Evolutionary conservation across 2,888 invertebrate species (phyloP).

Genomic region (Acrocyrtus sp.): DNA sequence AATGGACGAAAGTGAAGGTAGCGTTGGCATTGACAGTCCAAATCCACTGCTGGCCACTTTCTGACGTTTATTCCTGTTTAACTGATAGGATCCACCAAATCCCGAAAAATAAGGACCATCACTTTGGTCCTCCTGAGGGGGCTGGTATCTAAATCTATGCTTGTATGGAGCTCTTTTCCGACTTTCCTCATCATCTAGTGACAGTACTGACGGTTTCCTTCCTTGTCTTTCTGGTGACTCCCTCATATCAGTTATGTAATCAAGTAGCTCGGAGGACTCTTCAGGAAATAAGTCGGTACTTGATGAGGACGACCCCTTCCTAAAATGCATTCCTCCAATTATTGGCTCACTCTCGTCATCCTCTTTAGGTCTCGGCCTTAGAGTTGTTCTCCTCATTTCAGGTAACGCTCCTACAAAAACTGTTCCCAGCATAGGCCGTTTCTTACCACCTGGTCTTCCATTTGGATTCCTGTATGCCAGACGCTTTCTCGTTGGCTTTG

Average conservation of each 20-base stretch:
- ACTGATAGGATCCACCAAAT: not conserved
- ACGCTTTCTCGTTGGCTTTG: conserved; percentile 19
- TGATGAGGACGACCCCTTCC: conserved; percentile 20
- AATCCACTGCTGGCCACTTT: not conserved
- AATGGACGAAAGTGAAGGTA: too few relatives aligned
- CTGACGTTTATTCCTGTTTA: not conserved
- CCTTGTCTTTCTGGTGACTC: conserved; percentile 1
- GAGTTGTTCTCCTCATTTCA: conserved; percentile 1
- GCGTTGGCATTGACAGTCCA: not conserved
- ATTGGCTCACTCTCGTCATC: conserved; percentile 40
- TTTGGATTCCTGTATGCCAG: conserved; percentile 20
- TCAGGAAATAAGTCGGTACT: conserved; percentile 12
- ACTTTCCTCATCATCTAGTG: conserved; percentile 4
- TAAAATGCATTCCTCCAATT: conserved; percentile 24
- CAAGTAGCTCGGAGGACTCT: conserved; percentile 26
- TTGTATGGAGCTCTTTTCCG: too few relatives aligned
- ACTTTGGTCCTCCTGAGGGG: not conserved
- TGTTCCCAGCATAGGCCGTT: not conserved
- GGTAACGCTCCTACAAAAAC: not conserved
- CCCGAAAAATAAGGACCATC: not conserved
- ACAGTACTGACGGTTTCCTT: not conserved
- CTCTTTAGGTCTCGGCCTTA: not conserved
- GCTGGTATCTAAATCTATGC: too few relatives aligned
- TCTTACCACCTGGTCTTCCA: not conserved
- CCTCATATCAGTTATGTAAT: too few relatives aligned